Evolutionary conservation across 2,888 invertebrate genomes (phyloP), one percentile per base, ranked within the genome.

Genomic region (Scaptomyza polygonia): DNA sequence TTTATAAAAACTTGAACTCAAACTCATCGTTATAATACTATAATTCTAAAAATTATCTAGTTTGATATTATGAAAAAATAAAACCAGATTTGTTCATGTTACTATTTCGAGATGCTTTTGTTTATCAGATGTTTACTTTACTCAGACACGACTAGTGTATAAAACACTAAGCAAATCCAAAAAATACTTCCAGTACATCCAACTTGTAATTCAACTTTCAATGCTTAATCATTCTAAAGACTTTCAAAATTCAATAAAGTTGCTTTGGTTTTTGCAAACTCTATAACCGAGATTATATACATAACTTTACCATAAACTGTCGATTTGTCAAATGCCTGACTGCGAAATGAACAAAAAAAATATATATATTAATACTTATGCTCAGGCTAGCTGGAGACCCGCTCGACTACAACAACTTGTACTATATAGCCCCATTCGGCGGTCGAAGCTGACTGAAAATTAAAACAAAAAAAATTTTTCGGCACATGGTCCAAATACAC

Each of bases 401-500:
- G 45, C 29, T 68, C 53, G 39, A 48, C 48, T 18, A 32, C 30
- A 3, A 39, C 36, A 16, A 48, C 47, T 18, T n/a, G n/a, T n/a
- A 32, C 18, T 32, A 52, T 56, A 48, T 63, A 21, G 12, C 2
- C 25, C 36, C 57, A 45, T 58, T 54, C 62, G 45, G 49, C 43
- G 65, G 63, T 52, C 52, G 62, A 8, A 40, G 61, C 61, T 32
- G 62, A 47, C 40, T 61, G 32, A 42, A 61, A 40, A 11, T 11
- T 3, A 36, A 39, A 16, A 25, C 14, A 9, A 39, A 39, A 39
- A 7, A 8, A 16, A 39, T 36, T 34, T 42, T 43, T 62, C 47
- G 72, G 72, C 72, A 72, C 72, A 72, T 72, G 68, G 61, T 73
- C 39, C 27, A 61, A 30, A 57, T 53, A 67, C 72, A 72, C 66